Conservation (phyloP, 2,113 vertebrate species). For the Anhinga rufa region DNA sequence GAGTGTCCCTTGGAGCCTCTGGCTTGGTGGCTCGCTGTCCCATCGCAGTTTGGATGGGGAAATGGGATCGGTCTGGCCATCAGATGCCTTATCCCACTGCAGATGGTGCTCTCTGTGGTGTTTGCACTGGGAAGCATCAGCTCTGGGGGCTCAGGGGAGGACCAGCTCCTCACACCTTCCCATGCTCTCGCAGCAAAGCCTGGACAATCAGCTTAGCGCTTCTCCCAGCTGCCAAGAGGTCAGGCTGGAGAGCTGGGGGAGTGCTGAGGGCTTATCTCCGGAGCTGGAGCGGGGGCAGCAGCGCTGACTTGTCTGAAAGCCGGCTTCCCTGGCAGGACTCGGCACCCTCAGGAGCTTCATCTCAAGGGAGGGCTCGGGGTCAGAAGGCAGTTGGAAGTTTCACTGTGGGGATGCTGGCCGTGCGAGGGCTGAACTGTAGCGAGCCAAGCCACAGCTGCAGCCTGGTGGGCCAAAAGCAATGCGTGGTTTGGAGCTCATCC, state of each 20-base stretch:
- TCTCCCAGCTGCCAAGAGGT: neutral
- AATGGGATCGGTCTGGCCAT: accelerated
- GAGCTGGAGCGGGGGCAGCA: neutral
- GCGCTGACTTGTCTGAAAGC: too few relatives aligned
- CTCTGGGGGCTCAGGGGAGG: accelerated
- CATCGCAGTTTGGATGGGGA: accelerated
- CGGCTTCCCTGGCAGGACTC: neutral
- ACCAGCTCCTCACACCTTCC: neutral
- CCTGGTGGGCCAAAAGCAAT: accelerated
- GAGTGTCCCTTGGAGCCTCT: accelerated
- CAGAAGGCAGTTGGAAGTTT: neutral
- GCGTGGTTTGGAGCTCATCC: neutral
- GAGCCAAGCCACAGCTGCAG: neutral
- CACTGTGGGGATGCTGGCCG: accelerated
- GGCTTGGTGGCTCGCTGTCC: accelerated
- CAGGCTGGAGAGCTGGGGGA: neutral
- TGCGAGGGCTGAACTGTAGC: accelerated
- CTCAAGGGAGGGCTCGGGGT: neutral
- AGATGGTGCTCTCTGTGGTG: neutral
- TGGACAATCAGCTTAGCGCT: neutral
- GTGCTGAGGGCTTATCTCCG: neutral
- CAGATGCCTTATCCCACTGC: accelerated
- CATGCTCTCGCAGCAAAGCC: neutral
- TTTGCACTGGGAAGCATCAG: neutral
- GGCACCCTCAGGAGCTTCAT: accelerated